Conservation (phyloP, 2,113 vertebrate genomes). For the Triplophysa siluroides region DNA sequence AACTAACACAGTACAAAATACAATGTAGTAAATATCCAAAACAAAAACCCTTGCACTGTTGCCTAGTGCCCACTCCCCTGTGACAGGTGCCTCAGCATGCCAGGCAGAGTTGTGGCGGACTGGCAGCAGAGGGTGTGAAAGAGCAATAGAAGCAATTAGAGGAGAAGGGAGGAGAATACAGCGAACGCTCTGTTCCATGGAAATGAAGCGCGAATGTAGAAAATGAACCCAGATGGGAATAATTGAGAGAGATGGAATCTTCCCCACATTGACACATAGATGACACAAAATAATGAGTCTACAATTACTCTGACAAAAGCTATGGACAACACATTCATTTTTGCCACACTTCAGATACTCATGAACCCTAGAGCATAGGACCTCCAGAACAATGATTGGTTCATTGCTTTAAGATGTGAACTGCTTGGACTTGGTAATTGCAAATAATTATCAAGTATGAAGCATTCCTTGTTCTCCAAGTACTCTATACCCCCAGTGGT, state of each 20-base stretch:
- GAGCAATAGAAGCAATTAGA: constrained; percentile 24
- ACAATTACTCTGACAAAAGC: neutral
- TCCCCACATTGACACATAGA: constrained; percentile 14
- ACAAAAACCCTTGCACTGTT: neutral
- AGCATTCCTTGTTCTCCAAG: neutral
- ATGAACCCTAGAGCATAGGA: neutral
- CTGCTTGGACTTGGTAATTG: constrained; percentile 23
- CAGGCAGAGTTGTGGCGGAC: constrained; percentile 1
- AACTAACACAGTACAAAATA: neutral
- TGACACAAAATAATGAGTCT: constrained; percentile 16
- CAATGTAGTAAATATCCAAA: neutral
- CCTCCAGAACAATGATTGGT: neutral
- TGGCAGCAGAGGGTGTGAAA: constrained; percentile 45
- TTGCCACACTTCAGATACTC: constrained; percentile 7
- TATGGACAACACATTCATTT: neutral
- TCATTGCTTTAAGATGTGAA: constrained; percentile 21
- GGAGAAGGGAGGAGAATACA: constrained; percentile 26
- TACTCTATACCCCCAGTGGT: constrained; percentile 12
- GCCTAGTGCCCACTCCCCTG: neutral
- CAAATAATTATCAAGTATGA: constrained; percentile 20
- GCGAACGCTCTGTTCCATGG: constrained; percentile 39
- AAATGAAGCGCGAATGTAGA: constrained; percentile 53
- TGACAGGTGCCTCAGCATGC: constrained; percentile 27
- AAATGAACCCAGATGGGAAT: constrained; percentile 58
- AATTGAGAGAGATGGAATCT: constrained; percentile 54